phyloP scores from a whole-genome alignment of 2,113 vertebrate genomes.

The Oreochromis spilurus region DNA sequence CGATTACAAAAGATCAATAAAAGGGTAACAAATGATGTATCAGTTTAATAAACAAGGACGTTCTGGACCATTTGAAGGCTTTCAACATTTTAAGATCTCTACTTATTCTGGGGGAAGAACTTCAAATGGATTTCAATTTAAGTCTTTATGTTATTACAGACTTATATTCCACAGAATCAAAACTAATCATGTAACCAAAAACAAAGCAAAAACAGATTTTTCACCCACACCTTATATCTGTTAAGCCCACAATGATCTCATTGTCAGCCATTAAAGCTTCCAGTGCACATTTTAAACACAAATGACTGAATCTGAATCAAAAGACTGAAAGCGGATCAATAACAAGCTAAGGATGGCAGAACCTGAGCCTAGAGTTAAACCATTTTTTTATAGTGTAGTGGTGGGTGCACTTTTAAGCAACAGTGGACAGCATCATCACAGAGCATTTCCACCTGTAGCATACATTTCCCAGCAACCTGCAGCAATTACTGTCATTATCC shows the following conservation, averaged over 20 bases:
- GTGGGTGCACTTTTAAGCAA: not conserved
- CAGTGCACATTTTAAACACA: not conserved
- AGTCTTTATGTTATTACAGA: not conserved
- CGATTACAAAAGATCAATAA: not conserved
- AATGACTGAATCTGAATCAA: not conserved
- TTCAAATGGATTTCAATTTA: fast-evolving
- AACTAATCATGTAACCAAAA: not conserved
- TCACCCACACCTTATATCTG: not conserved
- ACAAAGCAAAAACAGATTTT: not conserved
- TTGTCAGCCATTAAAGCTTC: not conserved
- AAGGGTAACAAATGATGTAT: not conserved
- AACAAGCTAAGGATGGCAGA: not conserved
- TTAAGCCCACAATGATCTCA: not conserved
- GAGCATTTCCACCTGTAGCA: not conserved
- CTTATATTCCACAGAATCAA: not conserved
- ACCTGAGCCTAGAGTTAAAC: not conserved
- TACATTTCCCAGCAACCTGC: not conserved
- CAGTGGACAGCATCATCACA: not conserved
- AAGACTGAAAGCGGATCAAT: fast-evolving
- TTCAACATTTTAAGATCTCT: not conserved
- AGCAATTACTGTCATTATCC: not conserved
- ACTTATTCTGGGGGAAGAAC: not conserved
- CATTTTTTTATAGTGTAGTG: not conserved
- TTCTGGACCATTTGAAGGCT: not conserved
- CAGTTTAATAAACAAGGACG: not conserved